phyloP scores from a whole-genome alignment of 2,113 vertebrate genomes.

The Prunella fulvescens region DNA sequence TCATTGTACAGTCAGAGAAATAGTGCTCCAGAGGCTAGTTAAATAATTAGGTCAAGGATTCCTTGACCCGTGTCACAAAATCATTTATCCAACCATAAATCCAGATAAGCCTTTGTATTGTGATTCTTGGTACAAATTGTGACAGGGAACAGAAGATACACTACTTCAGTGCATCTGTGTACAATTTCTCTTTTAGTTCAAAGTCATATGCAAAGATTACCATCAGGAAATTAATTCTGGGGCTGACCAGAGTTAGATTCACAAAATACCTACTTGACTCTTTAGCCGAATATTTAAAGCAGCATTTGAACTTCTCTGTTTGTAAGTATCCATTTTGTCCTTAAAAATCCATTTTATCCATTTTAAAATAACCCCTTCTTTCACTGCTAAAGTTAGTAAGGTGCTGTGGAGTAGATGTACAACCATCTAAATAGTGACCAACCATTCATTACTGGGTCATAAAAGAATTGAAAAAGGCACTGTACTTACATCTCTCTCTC shows the following conservation, averaged over 20 bases:
- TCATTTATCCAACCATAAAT: conserved; percentile 5
- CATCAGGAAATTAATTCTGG: neutral
- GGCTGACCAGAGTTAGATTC: neutral
- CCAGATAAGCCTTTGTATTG: neutral
- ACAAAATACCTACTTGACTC: neutral
- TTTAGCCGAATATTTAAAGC: neutral
- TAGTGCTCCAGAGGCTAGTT: neutral
- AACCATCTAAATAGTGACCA: neutral
- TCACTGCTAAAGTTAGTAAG: neutral
- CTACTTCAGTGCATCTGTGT: neutral
- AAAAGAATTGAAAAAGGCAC: neutral
- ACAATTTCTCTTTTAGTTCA: neutral
- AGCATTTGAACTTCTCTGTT: neutral
- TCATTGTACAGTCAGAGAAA: neutral
- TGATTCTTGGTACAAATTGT: neutral
- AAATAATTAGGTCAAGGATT: conserved; percentile 17
- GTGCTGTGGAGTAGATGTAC: neutral
- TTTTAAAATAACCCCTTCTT: neutral
- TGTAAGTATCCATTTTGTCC: too few relatives aligned
- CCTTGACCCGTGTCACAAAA: neutral
- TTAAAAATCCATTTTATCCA: too few relatives aligned
- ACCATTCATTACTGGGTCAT: neutral
- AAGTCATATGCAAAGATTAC: neutral
- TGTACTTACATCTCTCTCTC: neutral
- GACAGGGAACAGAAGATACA: neutral